Evolutionary conservation across 2,113 vertebrate genomes (phyloP).

Genomic region (Trinectes maculatus): DNA sequence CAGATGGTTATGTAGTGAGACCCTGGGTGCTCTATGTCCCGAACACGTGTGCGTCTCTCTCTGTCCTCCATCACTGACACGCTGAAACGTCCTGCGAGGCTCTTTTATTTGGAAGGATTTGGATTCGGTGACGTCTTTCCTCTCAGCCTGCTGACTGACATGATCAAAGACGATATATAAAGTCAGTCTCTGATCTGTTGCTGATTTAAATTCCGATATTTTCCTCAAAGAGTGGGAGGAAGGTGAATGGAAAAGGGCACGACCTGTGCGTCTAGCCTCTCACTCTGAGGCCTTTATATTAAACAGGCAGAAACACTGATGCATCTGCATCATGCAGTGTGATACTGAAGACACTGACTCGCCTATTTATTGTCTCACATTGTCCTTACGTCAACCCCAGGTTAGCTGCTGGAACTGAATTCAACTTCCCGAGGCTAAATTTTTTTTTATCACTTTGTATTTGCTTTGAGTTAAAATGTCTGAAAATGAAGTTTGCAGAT

Average conservation of each 20-base stretch:
- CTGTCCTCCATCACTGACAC: constrained; percentile 50
- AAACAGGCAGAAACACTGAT: background rate
- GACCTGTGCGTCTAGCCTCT: background rate
- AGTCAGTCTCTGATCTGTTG: constrained; percentile 10
- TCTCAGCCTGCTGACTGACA: constrained; percentile 28
- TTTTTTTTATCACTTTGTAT: too few species aligned
- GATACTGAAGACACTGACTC: too few species aligned
- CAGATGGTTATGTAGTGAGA: constrained; percentile 71
- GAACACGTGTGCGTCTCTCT: constrained; percentile 61
- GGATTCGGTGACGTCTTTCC: constrained; percentile 26
- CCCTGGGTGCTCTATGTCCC: constrained; percentile 43
- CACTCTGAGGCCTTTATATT: background rate
- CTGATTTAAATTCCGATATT: constrained; percentile 33
- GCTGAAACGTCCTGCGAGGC: constrained; percentile 13
- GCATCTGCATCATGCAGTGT: too few species aligned
- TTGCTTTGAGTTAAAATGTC: too few species aligned
- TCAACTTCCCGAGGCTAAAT: too few species aligned
- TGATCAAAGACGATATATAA: constrained; percentile 19
- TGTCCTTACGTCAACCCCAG: too few species aligned
- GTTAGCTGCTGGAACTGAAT: too few species aligned
- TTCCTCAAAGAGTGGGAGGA: constrained; percentile 3
- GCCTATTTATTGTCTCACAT: too few species aligned
- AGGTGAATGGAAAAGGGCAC: constrained; percentile 10
- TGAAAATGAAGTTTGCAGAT: too few species aligned
- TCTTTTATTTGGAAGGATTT: constrained; percentile 44